These are phyloP conservation scores for Melangyna quadrimaculata DNA, from an alignment of 2,888 invertebrate species.

Conservation along the genomic window DNA sequence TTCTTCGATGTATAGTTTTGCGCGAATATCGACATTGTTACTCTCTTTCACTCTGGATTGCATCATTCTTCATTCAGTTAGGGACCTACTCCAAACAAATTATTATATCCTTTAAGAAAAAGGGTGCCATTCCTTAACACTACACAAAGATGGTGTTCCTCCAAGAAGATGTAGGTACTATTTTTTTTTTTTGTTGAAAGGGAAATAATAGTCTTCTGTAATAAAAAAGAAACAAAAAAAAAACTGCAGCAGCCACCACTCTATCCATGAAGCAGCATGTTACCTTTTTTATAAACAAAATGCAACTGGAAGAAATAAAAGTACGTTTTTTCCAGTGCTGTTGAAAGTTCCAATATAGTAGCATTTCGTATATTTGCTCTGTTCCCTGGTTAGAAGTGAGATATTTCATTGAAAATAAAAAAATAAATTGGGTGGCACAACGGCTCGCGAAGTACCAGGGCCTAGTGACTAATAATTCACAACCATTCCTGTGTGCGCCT, in stretches of 20 bases:
- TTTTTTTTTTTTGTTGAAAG: neutral
- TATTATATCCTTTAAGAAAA: conserved; percentile 25
- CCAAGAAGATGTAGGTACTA: neutral
- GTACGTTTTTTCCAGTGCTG: neutral
- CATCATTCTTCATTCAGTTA: conserved; percentile 60
- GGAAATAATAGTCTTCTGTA: conserved; percentile 3
- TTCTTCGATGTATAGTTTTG: conserved; percentile 38
- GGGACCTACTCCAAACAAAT: neutral
- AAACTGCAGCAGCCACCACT: conserved; percentile 57
- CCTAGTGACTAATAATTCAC: too few species aligned
- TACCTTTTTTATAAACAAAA: conserved; percentile 56
- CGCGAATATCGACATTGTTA: conserved; percentile 28
- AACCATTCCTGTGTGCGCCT: too few species aligned
- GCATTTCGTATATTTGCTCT: too few species aligned
- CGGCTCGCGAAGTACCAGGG: too few species aligned
- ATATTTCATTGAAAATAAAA: too few species aligned
- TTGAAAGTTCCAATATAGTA: neutral
- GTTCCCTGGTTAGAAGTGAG: too few species aligned
- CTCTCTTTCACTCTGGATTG: conserved; percentile 10
- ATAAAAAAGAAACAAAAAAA: neutral
- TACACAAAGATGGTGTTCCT: conserved; percentile 6
- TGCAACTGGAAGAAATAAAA: conserved; percentile 16
- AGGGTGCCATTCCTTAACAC: conserved; percentile 32
- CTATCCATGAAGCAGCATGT: conserved; percentile 42
- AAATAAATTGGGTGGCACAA: too few species aligned